Evolutionary conservation across 2,888 invertebrate genomes (phyloP).

Genomic region (Caenorhabditis becei): DNA sequence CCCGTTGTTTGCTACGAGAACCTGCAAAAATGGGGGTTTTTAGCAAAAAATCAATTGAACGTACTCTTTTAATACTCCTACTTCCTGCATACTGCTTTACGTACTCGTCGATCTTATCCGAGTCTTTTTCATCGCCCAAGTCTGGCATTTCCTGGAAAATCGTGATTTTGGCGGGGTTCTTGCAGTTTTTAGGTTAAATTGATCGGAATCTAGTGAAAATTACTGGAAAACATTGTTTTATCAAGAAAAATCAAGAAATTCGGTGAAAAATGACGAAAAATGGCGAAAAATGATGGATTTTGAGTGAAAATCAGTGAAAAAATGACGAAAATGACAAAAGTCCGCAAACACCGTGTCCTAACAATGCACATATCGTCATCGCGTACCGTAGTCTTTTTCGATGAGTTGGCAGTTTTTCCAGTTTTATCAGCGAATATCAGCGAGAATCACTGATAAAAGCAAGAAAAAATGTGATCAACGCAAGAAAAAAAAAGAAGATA

Average conservation of each 20-base stretch:
- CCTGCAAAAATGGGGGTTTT: slow-evolving; percentile 34
- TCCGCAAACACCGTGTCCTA: slow-evolving; percentile 9
- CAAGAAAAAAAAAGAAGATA: not conserved
- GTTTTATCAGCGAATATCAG: not conserved
- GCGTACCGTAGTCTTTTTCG: slow-evolving; percentile 11
- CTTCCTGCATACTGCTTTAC: slow-evolving; percentile 33
- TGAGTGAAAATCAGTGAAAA: not conserved
- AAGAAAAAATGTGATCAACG: not conserved
- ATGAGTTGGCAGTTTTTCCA: not conserved
- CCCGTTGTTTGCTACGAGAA: slow-evolving; percentile 59
- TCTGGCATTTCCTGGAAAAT: slow-evolving; percentile 46
- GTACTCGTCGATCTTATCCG: slow-evolving; percentile 43
- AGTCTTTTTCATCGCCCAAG: slow-evolving; percentile 41
- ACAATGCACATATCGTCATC: not conserved
- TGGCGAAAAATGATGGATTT: not conserved
- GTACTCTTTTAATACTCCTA: slow-evolving; percentile 43
- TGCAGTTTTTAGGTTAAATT: not conserved
- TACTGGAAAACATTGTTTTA: not conserved
- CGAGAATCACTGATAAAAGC: not conserved
- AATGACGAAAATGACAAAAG: not conserved
- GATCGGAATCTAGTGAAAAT: no score
- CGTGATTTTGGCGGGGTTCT: not conserved
- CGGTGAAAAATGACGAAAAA: not conserved
- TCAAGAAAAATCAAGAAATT: slow-evolving; percentile 1
- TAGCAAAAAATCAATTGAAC: not conserved